These are phyloP conservation scores for Trissolcus japonicus DNA, from an alignment of 2,888 invertebrate species.

Conservation along the genomic window DNA sequence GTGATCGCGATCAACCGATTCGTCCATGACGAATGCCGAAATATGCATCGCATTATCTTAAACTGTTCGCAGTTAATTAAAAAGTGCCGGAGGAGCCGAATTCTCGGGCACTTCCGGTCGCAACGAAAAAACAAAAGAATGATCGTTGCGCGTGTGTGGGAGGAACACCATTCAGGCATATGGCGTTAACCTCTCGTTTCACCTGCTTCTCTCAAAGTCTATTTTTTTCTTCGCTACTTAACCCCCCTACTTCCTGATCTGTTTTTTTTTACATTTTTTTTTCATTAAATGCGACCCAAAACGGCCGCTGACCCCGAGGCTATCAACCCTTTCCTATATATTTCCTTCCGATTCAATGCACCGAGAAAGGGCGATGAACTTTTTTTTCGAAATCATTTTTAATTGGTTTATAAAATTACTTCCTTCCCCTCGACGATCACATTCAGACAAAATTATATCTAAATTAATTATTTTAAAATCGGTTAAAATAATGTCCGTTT, in stretches of 20 bases:
- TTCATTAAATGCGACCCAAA: conserved; percentile 58
- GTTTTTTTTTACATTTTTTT: conserved; percentile 7
- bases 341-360: conserved; percentile 59
- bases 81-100: conserved; percentile 52
- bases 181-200: conserved; percentile 63
- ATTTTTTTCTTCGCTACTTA: conserved; percentile 58
- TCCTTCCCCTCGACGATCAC: no score
- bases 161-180: conserved; percentile 72
- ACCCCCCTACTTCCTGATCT: conserved; percentile 59
- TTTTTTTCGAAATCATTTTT: conserved; percentile 56
- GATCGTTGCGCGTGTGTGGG: conserved; percentile 65
- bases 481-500: no score
- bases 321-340: conserved; percentile 60
- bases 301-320: conserved; percentile 64
- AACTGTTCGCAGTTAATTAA: conserved; percentile 58
- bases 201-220: conserved; percentile 60
- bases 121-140: conserved; percentile 56
- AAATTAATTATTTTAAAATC: no score
- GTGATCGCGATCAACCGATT: conserved; percentile 10
- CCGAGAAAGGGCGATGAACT: conserved; percentile 65
- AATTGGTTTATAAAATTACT: conserved; percentile 1
- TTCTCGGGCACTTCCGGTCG: conserved; percentile 60
- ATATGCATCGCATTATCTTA: conserved; percentile 54
- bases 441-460: no score
- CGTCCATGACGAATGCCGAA: conserved; percentile 46